Base-by-base conservation (phyloP, 1,140 invertebrate species). In the Zaprionus ornatus region DNA sequence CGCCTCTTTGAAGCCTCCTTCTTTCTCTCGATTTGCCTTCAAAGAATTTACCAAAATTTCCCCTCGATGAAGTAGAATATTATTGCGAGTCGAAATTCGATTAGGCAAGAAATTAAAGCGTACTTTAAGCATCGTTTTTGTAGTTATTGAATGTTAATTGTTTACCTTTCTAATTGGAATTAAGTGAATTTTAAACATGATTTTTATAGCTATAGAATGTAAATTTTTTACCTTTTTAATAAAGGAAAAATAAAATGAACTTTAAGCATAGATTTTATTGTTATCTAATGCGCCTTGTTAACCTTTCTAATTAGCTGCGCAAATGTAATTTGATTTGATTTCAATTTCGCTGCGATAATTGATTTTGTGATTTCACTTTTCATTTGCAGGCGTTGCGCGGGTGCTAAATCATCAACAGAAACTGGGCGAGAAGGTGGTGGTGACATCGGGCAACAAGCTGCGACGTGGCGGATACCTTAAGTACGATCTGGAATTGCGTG, bases 401-500 rank as follows among this genome's bases (percentile, higher is more conserved):
- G 86, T 92, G 3, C 50, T 90, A 17, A 77, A 59, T 32, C 80
- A 88, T 74, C 81, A 76, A 23, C 77, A 79, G 6, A 92, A 90
- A 60, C 65, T 79, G 61, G 84, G 82, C 57, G 92, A 92, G 66
- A 92, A 92, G 79, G 76, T 92, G 23, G 57, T 77, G 27, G 86
- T 92, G 27, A 82, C 80, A 17, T 91, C 75, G 64, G 91, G 91
- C 35, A 82, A 90, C 71, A 79, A 80, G 37, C 63, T 66, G 37
- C 77, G 71, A 25, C 67, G 50, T 1, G 81, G 81, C 12, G 88
- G 84, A 27, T 82, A 79, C 59, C 72, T 92, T 17, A 92, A 91
- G 66, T 92, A 91, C 64, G 91, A 92, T 77, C 25, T 92, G 60
- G 92, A 92, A 80, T 62, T 92, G 73, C 92, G 91, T 48, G 92